Evolutionary conservation across 2,797 vertebrate genomes (phyloP), one percentile per base, ranked within the genome.

Genomic region (Anomalospiza imberbis): DNA sequence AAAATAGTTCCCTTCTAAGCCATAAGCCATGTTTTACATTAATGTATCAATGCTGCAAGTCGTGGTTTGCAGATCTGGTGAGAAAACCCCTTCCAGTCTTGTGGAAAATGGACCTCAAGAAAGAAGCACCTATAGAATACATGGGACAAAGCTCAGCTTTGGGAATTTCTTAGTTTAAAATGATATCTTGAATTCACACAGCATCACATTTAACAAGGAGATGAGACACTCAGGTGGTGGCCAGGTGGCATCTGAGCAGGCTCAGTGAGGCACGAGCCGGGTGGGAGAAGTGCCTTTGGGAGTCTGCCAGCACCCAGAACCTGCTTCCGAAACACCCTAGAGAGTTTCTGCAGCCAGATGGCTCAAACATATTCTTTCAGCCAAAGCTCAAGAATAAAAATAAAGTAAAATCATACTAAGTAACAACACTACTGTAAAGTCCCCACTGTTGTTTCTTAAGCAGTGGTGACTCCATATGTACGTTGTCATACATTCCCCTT

Each of bases 331-430:
- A 57, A 47, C 73, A 29, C 2, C 3, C 8, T 53, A 54, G 19
- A 36, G 36, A 4, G 20, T 8, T 84, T 60, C 38, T 81, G 62
- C 67, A 84, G 66, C 31, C 94, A 96, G 92, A 88, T 83, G 74
- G 95, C 70, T 78, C 55, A 61, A 72, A 19, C 62, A 28, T 26
- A 42, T 42, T 86, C 80, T 78, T 74, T 42, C 87, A 85, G 74
- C 42, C 85, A 84, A 81, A 89, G 42, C 71, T 81, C 36, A 55
- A 71, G 86, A 88, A 54, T 12, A 75, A 66, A 89, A 89, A 55
- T 22, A 53, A 57, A 76, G 32, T 44, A 20, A 81, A 88, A 61
- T 50, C 57, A 28, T 18, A 32, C 25, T 32, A 44, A 92, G 51
- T 40, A 72, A 68, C 26, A 76, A 50, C 29, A 36, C 36, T 24